These are phyloP conservation scores for Danio jaintianensis DNA, from an alignment of 2,797 vertebrate species.

Conservation along the genomic window DNA sequence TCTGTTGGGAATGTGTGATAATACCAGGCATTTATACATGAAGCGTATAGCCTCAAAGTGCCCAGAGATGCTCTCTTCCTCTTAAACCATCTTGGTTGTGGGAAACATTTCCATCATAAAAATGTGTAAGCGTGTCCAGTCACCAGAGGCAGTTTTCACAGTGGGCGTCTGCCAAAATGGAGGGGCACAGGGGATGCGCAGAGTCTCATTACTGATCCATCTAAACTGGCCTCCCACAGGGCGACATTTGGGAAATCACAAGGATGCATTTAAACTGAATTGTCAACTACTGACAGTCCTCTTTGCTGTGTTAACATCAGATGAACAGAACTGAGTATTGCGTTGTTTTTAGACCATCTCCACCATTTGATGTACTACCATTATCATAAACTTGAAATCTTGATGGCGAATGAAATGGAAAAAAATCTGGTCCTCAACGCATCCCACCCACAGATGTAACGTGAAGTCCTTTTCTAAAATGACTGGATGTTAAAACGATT, in stretches of 20 bases:
- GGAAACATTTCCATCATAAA: not conserved
- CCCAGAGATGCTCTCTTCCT: not conserved
- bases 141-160: conserved; percentile 20
- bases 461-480: conserved; percentile 36
- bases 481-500: conserved; percentile 45
- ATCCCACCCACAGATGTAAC: conserved; percentile 30
- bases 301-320: conserved; percentile 47
- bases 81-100: not conserved
- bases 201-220: conserved; percentile 52
- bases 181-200: conserved; percentile 4
- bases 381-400: not conserved
- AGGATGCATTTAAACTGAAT: conserved; percentile 27
- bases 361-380: conserved; percentile 1
- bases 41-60: not conserved
- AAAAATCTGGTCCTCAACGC: not conserved
- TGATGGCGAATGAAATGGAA: not conserved
- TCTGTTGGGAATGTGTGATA: not conserved
- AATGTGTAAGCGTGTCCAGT: conserved; percentile 24
- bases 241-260: conserved; percentile 49
- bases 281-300: conserved; percentile 19
- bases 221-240: conserved; percentile 30
- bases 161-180: conserved; percentile 8
- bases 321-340: not conserved
- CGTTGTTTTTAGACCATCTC: not conserved
- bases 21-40: not conserved